phyloP scores from a whole-genome alignment of 2,888 invertebrate genomes.

The Punctoribates punctum region DNA sequence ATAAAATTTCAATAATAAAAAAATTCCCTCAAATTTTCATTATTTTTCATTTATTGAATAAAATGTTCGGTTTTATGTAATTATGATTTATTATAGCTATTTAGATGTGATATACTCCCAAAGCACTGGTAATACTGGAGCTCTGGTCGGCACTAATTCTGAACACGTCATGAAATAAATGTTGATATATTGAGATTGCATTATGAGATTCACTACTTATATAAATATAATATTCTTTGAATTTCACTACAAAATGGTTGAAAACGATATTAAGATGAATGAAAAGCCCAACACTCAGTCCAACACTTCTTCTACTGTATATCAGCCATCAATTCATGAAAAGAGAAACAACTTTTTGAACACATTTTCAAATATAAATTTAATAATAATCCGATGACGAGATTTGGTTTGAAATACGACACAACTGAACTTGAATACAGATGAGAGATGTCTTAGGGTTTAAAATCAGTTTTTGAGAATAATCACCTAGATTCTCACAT shows the following conservation, averaged over 20 bases:
- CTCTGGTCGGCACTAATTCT: constrained; percentile 2
- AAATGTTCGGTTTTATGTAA: constrained; percentile 21
- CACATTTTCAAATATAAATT: too few relatives aligned
- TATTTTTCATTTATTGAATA: not conserved
- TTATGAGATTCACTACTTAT: constrained; percentile 13
- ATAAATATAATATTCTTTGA: not conserved
- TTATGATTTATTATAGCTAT: constrained; percentile 31
- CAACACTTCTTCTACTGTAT: too few relatives aligned
- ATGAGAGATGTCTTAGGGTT: too few relatives aligned
- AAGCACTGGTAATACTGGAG: not conserved
- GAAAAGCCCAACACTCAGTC: not conserved
- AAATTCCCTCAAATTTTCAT: not conserved
- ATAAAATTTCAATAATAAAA: not conserved
- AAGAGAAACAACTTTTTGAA: too few relatives aligned
- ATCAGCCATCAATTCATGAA: too few relatives aligned
- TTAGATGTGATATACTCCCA: not conserved
- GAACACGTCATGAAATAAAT: constrained; percentile 24
- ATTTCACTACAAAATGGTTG: not conserved
- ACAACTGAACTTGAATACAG: too few relatives aligned
- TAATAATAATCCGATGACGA: too few relatives aligned
- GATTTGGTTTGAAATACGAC: too few relatives aligned
- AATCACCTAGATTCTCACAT: too few relatives aligned
- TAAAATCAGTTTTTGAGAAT: too few relatives aligned
- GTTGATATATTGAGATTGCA: constrained; percentile 14
- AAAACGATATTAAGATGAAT: not conserved